Conservation (phyloP, 2,888 invertebrate genomes). For the Drosophila affinis region DNA sequence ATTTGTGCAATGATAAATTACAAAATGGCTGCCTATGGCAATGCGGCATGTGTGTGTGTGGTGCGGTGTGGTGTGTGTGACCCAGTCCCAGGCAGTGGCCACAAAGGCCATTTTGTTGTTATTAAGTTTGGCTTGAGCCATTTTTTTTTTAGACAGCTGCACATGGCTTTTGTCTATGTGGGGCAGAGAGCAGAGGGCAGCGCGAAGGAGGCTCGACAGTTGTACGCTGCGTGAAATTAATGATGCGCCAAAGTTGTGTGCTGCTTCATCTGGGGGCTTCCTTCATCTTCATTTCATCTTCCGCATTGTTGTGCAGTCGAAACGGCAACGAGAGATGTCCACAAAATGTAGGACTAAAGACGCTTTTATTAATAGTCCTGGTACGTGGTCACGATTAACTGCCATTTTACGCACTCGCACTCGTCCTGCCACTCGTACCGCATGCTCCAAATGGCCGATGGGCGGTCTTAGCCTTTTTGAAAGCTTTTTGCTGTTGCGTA, state of each 20-base stretch:
- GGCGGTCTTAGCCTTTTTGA: slow-evolving; percentile 65
- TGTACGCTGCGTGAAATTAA: slow-evolving; percentile 77
- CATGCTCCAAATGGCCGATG: slow-evolving; percentile 18
- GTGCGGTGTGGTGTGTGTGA: slow-evolving; percentile 45
- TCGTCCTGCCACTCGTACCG: slow-evolving; percentile 36
- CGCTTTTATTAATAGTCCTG: slow-evolving; percentile 77
- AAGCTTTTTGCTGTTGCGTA: slow-evolving; percentile 79
- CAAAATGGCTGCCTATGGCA: slow-evolving; percentile 76
- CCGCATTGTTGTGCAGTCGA: slow-evolving; percentile 49
- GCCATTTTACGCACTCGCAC: slow-evolving; percentile 76
- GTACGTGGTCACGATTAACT: slow-evolving; percentile 78
- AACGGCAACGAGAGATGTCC: slow-evolving; percentile 63
- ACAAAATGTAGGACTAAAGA: slow-evolving; percentile 75
- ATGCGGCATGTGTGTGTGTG: slow-evolving; percentile 23
- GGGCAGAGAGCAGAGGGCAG: slow-evolving; percentile 15
- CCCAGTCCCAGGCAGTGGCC: slow-evolving; percentile 59
- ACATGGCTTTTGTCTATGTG: slow-evolving; percentile 45
- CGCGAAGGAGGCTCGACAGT: slow-evolving; percentile 68
- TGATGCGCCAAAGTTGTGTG: slow-evolving; percentile 67
- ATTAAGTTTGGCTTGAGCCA: slow-evolving; percentile 78
- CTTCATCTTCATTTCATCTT: neutral
- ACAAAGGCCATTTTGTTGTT: slow-evolving; percentile 79
- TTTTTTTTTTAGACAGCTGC: slow-evolving; percentile 49
- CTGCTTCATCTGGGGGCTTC: slow-evolving; percentile 33
- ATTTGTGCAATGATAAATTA: slow-evolving; percentile 78